These are phyloP conservation scores for Prunella strophiata DNA, from an alignment of 2,797 vertebrate genomes.

Conservation along the genomic window DNA sequence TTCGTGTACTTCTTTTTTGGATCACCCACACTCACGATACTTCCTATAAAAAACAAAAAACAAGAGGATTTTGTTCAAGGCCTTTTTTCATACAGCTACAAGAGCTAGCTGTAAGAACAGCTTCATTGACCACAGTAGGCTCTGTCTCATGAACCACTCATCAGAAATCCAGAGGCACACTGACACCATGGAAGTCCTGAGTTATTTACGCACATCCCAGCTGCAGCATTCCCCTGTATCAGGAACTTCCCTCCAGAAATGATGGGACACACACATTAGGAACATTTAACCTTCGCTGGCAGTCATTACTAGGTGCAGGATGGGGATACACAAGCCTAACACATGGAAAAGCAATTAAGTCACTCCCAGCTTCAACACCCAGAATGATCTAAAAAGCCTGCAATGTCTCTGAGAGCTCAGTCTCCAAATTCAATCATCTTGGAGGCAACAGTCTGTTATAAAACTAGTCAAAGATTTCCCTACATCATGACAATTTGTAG, in stretches of 20 bases:
- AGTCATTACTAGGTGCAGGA: background rate
- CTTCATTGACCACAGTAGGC: accelerated
- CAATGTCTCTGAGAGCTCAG: background rate
- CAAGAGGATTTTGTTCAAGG: background rate
- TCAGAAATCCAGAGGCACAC: background rate
- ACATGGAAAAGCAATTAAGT: background rate
- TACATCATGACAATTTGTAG: background rate
- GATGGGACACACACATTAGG: background rate
- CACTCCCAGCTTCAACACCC: background rate
- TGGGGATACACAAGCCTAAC: background rate
- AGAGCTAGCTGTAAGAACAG: background rate
- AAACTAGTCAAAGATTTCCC: background rate
- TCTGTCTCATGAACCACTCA: background rate
- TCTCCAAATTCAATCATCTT: background rate
- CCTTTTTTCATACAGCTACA: background rate
- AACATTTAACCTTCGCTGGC: background rate
- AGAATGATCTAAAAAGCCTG: background rate
- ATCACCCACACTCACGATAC: constrained; percentile 63
- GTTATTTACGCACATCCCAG: background rate
- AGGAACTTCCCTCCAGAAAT: background rate
- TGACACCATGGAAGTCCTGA: background rate
- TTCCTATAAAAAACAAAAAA: constrained; percentile 74
- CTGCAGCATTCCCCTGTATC: background rate
- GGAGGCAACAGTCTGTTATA: background rate
- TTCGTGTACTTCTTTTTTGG: constrained; percentile 91